Conservation (phyloP, 2,113 vertebrate genomes). For the Trichechus manatus region DNA sequence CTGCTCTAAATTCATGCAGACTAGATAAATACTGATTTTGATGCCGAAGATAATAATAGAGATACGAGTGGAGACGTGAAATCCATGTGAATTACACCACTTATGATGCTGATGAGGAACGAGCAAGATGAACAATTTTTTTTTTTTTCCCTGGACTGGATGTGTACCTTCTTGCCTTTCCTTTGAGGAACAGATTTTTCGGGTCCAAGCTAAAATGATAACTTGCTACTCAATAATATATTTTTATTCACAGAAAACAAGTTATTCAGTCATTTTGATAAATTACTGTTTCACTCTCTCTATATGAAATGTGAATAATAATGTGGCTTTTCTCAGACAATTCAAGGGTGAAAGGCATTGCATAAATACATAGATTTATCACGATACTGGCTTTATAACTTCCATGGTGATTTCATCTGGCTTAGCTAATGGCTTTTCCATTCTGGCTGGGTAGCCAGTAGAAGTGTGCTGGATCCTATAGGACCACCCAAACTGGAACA, state of each 20-base stretch:
- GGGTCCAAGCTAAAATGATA: background rate
- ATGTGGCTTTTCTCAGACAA: background rate
- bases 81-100: background rate
- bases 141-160: background rate
- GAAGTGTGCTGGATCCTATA: background rate
- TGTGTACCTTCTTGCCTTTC: background rate
- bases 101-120: slow-evolving; percentile 34
- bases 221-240: slow-evolving; percentile 9
- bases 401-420: background rate
- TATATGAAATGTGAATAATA: slow-evolving; percentile 16
- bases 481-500: slow-evolving; percentile 34
- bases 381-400: background rate
- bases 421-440: slow-evolving; percentile 61
- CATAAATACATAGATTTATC: slow-evolving; percentile 5
- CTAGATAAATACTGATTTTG: background rate
- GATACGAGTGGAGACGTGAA: background rate
- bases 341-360: background rate
- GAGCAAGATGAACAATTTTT: background rate
- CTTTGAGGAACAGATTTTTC: background rate
- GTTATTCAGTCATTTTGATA: slow-evolving; percentile 16
- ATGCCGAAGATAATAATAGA: slow-evolving; percentile 52
- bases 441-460: background rate
- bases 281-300: background rate
- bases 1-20: slow-evolving; percentile 34
- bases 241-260: slow-evolving; percentile 47